phyloP scores from a whole-genome alignment of 2,113 vertebrate species.

The Fulica atra region DNA sequence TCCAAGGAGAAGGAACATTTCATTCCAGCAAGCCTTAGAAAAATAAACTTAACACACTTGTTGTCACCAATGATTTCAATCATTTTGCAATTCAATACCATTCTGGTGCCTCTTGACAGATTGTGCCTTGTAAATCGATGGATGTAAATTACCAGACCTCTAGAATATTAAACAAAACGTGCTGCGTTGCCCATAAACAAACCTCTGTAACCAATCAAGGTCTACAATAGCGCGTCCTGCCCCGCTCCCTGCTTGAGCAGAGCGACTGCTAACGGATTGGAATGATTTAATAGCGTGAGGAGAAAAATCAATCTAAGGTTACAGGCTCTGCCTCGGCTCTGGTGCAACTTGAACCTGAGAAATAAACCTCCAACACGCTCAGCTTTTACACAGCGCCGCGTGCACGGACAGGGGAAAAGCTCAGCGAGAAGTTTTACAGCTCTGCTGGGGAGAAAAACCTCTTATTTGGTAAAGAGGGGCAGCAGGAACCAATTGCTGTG shows the following conservation, averaged over 20 bases:
- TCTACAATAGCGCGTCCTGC: neutral
- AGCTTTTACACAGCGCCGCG: neutral
- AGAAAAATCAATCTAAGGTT: neutral
- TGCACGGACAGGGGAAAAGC: neutral
- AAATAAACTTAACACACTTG: neutral
- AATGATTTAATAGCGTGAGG: neutral
- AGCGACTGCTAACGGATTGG: neutral
- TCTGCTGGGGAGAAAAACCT: neutral
- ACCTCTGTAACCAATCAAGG: neutral
- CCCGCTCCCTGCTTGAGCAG: neutral
- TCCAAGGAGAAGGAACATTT: neutral
- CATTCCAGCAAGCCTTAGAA: neutral
- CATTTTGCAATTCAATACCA: neutral
- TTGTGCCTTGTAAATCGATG: conserved; percentile 67
- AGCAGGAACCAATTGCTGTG: neutral
- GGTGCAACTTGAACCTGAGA: neutral
- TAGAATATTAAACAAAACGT: neutral
- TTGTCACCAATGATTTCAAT: conserved; percentile 14
- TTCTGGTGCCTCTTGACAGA: neutral
- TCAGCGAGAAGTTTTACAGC: neutral
- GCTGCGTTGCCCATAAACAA: neutral
- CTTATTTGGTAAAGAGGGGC: neutral
- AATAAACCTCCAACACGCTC: neutral
- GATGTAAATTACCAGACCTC: conserved; percentile 68
- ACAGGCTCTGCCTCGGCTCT: neutral